Base-by-base conservation (phyloP, 2,113 vertebrate species). In the Stegastes partitus region DNA sequence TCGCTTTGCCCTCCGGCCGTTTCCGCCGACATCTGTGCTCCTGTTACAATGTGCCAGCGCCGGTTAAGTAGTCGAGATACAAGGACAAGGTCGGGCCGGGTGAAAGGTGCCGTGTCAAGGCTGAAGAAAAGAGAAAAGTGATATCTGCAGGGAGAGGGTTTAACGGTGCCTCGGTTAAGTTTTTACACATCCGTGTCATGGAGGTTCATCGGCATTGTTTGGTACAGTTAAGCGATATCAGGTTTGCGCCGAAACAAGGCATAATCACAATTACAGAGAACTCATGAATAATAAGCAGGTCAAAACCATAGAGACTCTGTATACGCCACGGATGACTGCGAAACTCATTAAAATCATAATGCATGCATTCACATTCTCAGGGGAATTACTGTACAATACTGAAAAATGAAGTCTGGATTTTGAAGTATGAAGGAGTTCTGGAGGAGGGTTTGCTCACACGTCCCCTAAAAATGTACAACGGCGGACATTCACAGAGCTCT, bases 211-310 rank as follows among this genome's bases (percentile, higher is more conserved):
- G 61, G 57, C 22, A 73, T 72, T 67, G 56, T 75, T 77, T 67
- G 22, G 44, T 26, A 76, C 39, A 70, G 37, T 74, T 53, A 62
- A 69, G 19, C 58, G 70, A 81, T 34, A 42, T 87, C 58, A 59
- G 25, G 71, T 70, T 65, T 73, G 57, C 50, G 54, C 63, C 16
- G 79, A 74, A 88, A 86, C 69, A 88, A 86, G 82, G 83, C 86
- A 64, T 63, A 73, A 86, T 87, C 78, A 66, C 79, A 90, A 87
- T 83, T 78, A 89, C 62, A 21, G 49, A 68, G 61, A 83, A 76
- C 51, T 90, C 79, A 92, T 94, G 91, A 92, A 93, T 93, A 93
- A 84, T 91, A 87, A 89, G 85, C 75, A 90, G 86, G 77, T 87
- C 78, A n/a, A 51, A 79, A 84, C 47, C 74, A 74, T 61, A 25